Evolutionary conservation across 2,888 invertebrate species (phyloP), one percentile per base, ranked within the genome.

Genomic region (Apamea anceps): DNA sequence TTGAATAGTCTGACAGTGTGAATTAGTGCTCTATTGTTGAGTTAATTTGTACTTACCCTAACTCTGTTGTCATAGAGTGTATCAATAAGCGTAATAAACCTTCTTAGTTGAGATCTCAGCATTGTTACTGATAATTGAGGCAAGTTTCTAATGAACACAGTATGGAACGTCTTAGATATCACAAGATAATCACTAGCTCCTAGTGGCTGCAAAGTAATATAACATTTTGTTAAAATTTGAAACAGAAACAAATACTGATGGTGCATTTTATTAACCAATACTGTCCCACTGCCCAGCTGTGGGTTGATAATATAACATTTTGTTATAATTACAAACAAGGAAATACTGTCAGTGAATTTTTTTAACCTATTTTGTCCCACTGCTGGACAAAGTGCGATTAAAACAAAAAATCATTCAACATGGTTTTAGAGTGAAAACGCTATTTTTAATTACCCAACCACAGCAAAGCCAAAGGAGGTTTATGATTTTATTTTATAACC

Each of bases 11-110:
- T 62, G n/a, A 63, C 54, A 62, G 25, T 65, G 71, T 70, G 37
- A 67, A 65, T 74, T 76, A 78, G 10, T 72, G 62, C 48, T 72
- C 54, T 37, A 75, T 81, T 84, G 37, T 74, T 74, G 72, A 37
- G 28, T 80, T 90, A 75, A n/a, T 70, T 87, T 93, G 60, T 86
- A 93, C 96, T 93, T 93, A 97, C 97, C 93, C 98, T 97, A 82
- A 99, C 99, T 97, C 98, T 98, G 92, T 99, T 98, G 95, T 99
- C 99, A 93, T 99, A 99, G 18, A 99, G 97, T 0, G 99, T 99
- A 94, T 99, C 99, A 89, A 99, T 99, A 28, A 99, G 97, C 0
- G 99, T 99, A 84, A 99, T 99, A 94, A 99, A 99, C 87, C 99
- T 97, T 91, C 99, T 97, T 75, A 99, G 98, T 95, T 99, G 98